Evolutionary conservation across 2,888 invertebrate genomes (phyloP).

Genomic region (Parthenolecanium corni): DNA sequence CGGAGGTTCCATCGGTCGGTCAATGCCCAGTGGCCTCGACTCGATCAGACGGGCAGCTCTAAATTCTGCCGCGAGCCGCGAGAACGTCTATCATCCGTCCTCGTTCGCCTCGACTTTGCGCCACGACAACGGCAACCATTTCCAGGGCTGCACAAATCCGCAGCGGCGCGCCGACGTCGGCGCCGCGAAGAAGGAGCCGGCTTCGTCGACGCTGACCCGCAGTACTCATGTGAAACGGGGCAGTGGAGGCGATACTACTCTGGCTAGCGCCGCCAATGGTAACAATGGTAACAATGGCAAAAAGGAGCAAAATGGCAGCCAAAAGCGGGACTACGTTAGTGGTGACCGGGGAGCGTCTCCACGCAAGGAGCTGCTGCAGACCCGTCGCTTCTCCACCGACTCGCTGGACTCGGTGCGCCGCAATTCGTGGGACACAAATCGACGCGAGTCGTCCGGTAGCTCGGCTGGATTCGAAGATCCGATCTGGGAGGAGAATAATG

Average conservation of each 20-base stretch:
- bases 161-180: constrained; percentile 27
- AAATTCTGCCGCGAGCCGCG: constrained; percentile 32
- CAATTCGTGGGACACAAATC: constrained; percentile 56
- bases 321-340: constrained; percentile 38
- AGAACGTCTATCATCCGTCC: constrained; percentile 46
- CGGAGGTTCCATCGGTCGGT: constrained; percentile 32
- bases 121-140: constrained; percentile 44
- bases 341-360: constrained; percentile 41
- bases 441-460: constrained; percentile 52
- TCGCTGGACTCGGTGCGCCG: constrained; percentile 56
- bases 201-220: constrained; percentile 6
- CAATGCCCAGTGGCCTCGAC: constrained; percentile 34
- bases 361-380: constrained; percentile 38
- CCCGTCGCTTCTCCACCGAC: constrained; percentile 52
- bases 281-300: background rate
- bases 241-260: too few species aligned
- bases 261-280: constrained; percentile 1
- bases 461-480: constrained; percentile 48
- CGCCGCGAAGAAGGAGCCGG: constrained; percentile 24
- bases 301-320: constrained; percentile 10
- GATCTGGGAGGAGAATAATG: constrained; percentile 46
- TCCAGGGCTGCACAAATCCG: constrained; percentile 37
- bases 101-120: constrained; percentile 56
- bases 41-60: constrained; percentile 44
- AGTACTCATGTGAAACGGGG: background rate